Evolutionary conservation across 2,797 vertebrate genomes (phyloP), one percentile per base, ranked within the genome.

Genomic region (Pangasius djambal): DNA sequence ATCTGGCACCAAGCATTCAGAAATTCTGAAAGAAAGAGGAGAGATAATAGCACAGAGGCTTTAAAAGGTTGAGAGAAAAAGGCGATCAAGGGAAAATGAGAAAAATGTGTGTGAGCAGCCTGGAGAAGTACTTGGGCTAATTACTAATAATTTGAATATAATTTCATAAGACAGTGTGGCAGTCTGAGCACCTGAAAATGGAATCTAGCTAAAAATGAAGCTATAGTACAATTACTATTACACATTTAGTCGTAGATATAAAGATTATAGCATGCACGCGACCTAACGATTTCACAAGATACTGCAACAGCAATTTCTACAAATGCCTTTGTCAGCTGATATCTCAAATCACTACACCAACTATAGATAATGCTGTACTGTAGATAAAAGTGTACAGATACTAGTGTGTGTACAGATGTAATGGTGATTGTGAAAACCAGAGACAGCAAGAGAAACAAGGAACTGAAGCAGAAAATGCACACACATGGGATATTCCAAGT

Each of bases 21-120:
- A 95, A 94, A 96, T 96, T 97, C 96, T 97, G 95, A 72, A 95
- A 96, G 87, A 95, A 95, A 95, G 91, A 95, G 94, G 92, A 97
- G 20, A 95, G 94, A 93, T 95, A 95, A 85, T 12, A 91, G 65
- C 74, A 88, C 20, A 88, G 81, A 37, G 34, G 48, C 63, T 65
- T 69, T 75, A 85, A 70, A 48, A 5, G 20, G 2, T 22, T 28
- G 28, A 55, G 9, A 83, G 85, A 85, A 87, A 79, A 20, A 31
- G 52, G 25, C 6, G 15, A 63, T 28, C 50, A 55, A 55, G 65
- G 55, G 55, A 85, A 40, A 69, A 28, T 59, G 28, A 31, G 34
- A 72, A 44, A 44, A 50, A 70, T 2, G 0, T n/a, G 31, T 34
- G 20, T 9, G 31, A 85, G 50, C 5, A 52, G 12, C 10, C 12